Evolutionary conservation across 1,140 invertebrate species (phyloP), one percentile per base, ranked within the genome.

Genomic region (Trichoplusia ni): DNA sequence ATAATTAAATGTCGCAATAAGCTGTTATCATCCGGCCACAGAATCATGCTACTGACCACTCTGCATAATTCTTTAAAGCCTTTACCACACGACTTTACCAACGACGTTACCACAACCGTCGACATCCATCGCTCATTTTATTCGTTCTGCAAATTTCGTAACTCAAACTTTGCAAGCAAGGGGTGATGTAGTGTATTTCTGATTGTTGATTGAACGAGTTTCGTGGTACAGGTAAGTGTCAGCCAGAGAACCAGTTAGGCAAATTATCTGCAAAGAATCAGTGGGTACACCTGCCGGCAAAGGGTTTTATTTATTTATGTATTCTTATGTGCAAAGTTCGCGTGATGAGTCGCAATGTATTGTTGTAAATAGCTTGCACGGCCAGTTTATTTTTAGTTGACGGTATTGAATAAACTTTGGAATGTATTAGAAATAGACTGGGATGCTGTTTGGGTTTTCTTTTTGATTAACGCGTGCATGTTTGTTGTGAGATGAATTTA

Each of bases 221-320:
- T 37, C n/a, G 23, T 73, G 63, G 77, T 86, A 63, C 44, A 67
- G 70, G 54, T 58, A 84, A 78, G 77, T 86, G 84, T 86, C 80
- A 84, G 84, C 66, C 63, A 59, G 68, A 72, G 71, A 87, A 87
- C 84, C 86, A 82, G 84, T 89, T 87, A 89, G 78, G 84, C 81
- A 87, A 89, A 89, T 86, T 89, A 89, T 89, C 84, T 74, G 78
- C 77, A 64, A 81, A 71, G 82, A 86, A 87, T 89, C 80, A 83
- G 77, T 82, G 86, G 75, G 35, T 85, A 72, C 86, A 89, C 84
- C 83, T 86, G 83, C 80, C 80, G 64, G 59, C 44, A 64, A 69
- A 58, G 71, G 75, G 77, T 79, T 75, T 71, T 72, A 69, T 82
- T 77, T 78, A 83, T 79, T 67, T 77, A 77, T 67, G 69, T 73